Percentiles rank a stretch among this genome's conserved stretches.
Conservation (phyloP, 2,888 invertebrate genomes). For the Stictocephala bisonia region DNA sequence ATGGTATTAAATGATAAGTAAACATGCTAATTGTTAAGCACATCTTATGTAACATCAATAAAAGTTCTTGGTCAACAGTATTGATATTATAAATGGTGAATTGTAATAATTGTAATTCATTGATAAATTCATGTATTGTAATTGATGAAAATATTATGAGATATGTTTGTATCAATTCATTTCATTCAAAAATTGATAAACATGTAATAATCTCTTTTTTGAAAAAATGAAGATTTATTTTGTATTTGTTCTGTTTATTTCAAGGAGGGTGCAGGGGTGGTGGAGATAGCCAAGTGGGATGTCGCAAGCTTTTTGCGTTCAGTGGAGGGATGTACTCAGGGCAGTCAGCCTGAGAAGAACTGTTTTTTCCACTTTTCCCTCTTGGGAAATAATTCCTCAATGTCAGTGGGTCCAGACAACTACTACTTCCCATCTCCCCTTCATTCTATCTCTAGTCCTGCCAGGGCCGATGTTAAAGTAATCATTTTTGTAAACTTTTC, state of each 20-base stretch:
- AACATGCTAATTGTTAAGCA: too few relatives aligned
- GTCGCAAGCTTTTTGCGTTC: background rate
- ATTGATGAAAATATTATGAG: too few relatives aligned
- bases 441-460: slow-evolving; percentile 63
- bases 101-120: too few relatives aligned
- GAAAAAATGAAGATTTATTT: too few relatives aligned
- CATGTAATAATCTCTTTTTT: too few relatives aligned
- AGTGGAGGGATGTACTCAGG: background rate
- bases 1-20: too few relatives aligned
- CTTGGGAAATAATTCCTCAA: background rate
- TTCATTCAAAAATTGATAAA: too few relatives aligned
- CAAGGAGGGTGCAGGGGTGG: slow-evolving; percentile 24
- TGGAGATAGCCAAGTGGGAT: slow-evolving; percentile 14
- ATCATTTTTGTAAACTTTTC: slow-evolving; percentile 31
- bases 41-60: too few relatives aligned
- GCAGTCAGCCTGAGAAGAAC: slow-evolving; percentile 32
- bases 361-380: slow-evolving; percentile 44
- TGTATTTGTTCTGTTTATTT: background rate
- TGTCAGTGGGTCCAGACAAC: slow-evolving; percentile 68
- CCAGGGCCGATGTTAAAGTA: slow-evolving; percentile 52
- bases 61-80: too few relatives aligned
- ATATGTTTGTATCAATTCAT: too few relatives aligned
- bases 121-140: too few relatives aligned
- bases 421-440: slow-evolving; percentile 74
- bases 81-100: too few relatives aligned